These are phyloP conservation scores for Pocota personata DNA, from an alignment of 2,888 invertebrate species.

Conservation along the genomic window DNA sequence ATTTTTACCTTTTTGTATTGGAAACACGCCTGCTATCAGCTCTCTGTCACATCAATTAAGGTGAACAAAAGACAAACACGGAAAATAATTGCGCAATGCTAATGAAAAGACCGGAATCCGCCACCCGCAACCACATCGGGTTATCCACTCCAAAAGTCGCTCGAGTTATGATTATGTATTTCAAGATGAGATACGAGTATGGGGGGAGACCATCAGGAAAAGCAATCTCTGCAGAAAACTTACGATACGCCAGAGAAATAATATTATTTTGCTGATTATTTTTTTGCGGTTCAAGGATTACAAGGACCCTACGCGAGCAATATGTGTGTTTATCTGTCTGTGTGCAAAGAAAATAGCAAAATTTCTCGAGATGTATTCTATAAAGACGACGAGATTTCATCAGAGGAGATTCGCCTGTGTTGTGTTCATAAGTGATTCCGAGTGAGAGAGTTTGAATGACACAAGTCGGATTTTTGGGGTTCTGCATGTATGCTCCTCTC, in stretches of 20 bases:
- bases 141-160: constrained; percentile 11
- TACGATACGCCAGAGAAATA: constrained; percentile 32
- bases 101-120: constrained; percentile 50
- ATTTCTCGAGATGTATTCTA: constrained; percentile 56
- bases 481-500: constrained; percentile 37
- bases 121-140: background rate
- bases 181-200: background rate
- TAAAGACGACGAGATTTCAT: constrained; percentile 14
- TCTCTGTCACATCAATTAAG: constrained; percentile 63
- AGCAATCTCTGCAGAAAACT: constrained; percentile 49
- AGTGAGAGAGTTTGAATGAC: constrained; percentile 71
- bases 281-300: constrained; percentile 71
- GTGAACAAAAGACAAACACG: constrained; percentile 58
- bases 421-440: constrained; percentile 67
- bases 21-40: constrained; percentile 38
- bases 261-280: constrained; percentile 69
- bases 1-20: constrained; percentile 37
- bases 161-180: constrained; percentile 33
- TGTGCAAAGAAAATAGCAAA: constrained; percentile 50
- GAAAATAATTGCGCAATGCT: constrained; percentile 49
- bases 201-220: background rate
- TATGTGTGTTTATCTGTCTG: constrained; percentile 45
- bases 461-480: constrained; percentile 68
- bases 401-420: constrained; percentile 22
- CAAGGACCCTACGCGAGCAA: constrained; percentile 53